These are phyloP conservation scores for Psilopsiagon aurifrons DNA, from an alignment of 2,113 vertebrate genomes.

Conservation along the genomic window DNA sequence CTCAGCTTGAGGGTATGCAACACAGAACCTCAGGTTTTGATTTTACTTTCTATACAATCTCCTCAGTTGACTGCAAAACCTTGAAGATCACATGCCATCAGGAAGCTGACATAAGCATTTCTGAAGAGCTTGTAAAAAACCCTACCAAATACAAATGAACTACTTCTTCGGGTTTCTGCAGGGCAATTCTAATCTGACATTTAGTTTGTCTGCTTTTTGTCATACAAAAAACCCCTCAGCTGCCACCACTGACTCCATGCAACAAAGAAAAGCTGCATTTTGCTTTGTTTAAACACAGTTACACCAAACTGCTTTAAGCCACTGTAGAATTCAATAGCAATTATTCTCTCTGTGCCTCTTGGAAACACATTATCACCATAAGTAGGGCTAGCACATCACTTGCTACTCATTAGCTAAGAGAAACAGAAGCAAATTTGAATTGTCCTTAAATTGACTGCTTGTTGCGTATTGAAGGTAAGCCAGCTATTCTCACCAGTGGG, in stretches of 20 bases:
- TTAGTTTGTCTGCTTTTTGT: background rate
- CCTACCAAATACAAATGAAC: background rate
- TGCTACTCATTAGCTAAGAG: constrained; percentile 8
- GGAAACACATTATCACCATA: constrained; percentile 17
- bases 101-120: background rate
- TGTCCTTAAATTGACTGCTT: background rate
- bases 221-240: background rate
- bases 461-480: constrained; percentile 14
- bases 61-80: background rate
- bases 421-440: constrained; percentile 17
- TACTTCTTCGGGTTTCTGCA: background rate
- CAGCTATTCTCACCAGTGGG: background rate
- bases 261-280: background rate
- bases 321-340: background rate
- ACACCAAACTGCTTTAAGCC: constrained; percentile 1
- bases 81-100: background rate
- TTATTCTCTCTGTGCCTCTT: constrained; percentile 4
- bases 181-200: background rate
- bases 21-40: background rate
- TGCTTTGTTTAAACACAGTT: background rate
- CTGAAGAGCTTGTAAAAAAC: background rate
- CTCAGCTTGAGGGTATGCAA: background rate
- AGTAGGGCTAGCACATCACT: constrained; percentile 25
- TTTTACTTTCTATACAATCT: background rate
- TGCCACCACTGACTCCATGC: background rate